Evolutionary conservation across 2,113 vertebrate genomes (phyloP).

Genomic region (Lonchura striata): DNA sequence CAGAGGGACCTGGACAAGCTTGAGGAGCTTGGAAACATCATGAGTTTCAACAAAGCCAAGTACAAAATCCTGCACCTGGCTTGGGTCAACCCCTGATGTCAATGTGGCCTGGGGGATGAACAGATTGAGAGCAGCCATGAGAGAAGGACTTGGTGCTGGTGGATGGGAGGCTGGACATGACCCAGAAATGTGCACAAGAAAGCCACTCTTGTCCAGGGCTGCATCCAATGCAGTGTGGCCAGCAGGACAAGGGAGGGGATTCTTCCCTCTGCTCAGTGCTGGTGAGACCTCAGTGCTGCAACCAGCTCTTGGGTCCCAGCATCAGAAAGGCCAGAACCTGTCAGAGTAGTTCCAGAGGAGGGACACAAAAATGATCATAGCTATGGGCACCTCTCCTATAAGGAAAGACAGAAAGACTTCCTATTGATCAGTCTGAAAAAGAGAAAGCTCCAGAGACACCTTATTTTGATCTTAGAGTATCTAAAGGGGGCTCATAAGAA

Average conservation of each 20-base stretch:
- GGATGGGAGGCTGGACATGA: neutral
- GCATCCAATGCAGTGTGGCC: accelerated
- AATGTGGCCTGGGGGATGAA: neutral
- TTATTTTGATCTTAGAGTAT: neutral
- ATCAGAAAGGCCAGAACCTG: neutral
- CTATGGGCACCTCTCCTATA: neutral
- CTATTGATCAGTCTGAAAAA: neutral
- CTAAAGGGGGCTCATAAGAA: too few species aligned
- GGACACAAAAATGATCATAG: accelerated
- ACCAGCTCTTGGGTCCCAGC: neutral
- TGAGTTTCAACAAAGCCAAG: neutral
- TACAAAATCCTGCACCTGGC: neutral
- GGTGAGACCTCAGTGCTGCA: neutral
- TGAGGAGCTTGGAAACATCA: neutral
- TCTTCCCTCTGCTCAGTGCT: neutral
- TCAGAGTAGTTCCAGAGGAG: neutral
- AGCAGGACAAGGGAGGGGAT: neutral
- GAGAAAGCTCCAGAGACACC: neutral
- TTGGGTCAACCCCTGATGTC: neutral
- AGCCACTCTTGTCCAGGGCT: too few species aligned
- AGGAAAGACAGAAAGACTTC: neutral
- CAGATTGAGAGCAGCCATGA: accelerated
- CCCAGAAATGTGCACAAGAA: neutral
- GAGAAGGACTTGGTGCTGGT: neutral
- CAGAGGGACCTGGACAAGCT: neutral